Evolutionary conservation across 37 sponge, comb jelly and placozoan species (phyloP).

Genomic region (Corticium candelabrum): DNA sequence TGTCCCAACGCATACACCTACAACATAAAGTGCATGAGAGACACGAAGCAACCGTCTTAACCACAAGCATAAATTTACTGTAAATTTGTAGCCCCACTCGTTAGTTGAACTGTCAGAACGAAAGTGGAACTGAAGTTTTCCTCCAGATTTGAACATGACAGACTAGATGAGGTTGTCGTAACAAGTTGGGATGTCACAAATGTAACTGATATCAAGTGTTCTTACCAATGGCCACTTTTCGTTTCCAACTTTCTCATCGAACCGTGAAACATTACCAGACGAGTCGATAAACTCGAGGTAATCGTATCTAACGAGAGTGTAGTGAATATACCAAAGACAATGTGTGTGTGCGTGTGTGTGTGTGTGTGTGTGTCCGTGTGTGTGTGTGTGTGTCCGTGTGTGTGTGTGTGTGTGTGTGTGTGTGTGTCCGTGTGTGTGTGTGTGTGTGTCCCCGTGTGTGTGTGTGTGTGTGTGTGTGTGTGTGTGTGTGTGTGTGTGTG

Average conservation of each 20-base stretch:
- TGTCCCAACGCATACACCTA: constrained; percentile 58
- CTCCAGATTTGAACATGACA: constrained; percentile 11
- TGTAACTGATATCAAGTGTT: constrained; percentile 44
- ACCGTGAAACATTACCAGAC: constrained; percentile 26
- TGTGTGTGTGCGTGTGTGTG: constrained; percentile 8
- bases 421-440: background rate
- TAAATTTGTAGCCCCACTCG: constrained; percentile 82
- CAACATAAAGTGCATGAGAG: background rate
- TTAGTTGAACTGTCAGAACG: constrained; percentile 58
- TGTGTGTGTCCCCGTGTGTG: too few relatives aligned
- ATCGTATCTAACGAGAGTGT: constrained; percentile 29
- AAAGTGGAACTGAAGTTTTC: constrained; percentile 52
- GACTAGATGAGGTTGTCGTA: constrained; percentile 14
- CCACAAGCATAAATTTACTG: constrained; percentile 39
- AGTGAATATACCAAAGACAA: background rate
- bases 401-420: background rate
- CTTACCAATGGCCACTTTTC: constrained; percentile 53
- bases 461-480: background rate
- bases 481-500: background rate
- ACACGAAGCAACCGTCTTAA: background rate
- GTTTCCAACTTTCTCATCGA: constrained; percentile 40
- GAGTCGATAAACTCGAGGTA: constrained; percentile 68
- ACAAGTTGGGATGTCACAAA: constrained; percentile 48
- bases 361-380: background rate
- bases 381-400: background rate